Conservation (phyloP, 2,113 vertebrate species). For the Phalacrocorax aristotelis region DNA sequence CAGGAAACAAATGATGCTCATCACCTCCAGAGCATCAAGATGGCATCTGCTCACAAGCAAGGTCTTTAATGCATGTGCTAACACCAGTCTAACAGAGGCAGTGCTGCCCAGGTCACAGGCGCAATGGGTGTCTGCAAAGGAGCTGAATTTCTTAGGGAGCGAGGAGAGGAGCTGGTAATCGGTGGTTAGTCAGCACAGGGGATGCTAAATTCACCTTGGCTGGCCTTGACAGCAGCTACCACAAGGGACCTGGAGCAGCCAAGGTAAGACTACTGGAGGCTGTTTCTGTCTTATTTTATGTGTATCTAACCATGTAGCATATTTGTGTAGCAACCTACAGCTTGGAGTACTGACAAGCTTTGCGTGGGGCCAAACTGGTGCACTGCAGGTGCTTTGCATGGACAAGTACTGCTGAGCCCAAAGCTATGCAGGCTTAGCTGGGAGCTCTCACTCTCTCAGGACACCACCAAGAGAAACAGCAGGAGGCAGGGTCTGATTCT, state of each 20-base stretch:
- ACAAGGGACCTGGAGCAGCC: neutral
- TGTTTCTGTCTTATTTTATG: neutral
- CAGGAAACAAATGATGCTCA: rapidly evolving
- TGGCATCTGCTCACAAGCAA: neutral
- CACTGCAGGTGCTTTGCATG: neutral
- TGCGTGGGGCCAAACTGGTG: neutral
- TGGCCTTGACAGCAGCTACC: neutral
- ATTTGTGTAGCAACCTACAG: neutral
- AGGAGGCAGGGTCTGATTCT: neutral
- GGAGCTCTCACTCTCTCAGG: neutral
- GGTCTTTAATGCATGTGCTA: neutral
- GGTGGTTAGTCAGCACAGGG: neutral
- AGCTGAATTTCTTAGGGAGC: neutral
- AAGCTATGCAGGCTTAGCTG: neutral
- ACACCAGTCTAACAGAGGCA: neutral
- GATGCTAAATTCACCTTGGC: neutral
- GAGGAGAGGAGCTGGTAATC: neutral
- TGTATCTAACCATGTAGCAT: neutral
- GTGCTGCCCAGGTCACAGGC: neutral
- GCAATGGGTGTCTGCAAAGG: neutral
- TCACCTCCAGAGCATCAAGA: neutral
- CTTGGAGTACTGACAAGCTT: neutral
- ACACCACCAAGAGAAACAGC: neutral
- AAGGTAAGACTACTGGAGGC: neutral
- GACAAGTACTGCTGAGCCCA: neutral